phyloP scores from a whole-genome alignment of 2,888 invertebrate species.

The Eristalis pertinax region DNA sequence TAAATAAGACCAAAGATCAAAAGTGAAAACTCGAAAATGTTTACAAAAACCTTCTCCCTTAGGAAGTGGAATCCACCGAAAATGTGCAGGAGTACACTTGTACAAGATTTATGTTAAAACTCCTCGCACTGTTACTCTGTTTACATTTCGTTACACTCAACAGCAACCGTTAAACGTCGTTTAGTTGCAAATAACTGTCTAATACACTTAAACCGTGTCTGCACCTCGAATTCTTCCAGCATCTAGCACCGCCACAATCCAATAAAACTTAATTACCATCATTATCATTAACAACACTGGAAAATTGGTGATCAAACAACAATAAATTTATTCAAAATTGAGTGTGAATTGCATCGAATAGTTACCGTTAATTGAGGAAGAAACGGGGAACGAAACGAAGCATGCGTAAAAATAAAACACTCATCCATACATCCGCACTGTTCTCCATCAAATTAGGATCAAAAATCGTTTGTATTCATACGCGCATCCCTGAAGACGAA shows the following conservation, averaged over 20 bases:
- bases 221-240: not conserved
- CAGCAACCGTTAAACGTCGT: not conserved
- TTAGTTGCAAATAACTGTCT: constrained; percentile 8
- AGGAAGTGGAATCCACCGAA: not conserved
- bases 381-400: constrained; percentile 5
- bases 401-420: constrained; percentile 33
- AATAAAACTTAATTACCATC: constrained; percentile 69
- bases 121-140: not conserved
- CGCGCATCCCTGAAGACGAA: not conserved
- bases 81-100: not conserved
- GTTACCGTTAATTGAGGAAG: constrained; percentile 56
- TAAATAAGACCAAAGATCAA: not conserved
- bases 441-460: not conserved
- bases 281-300: constrained; percentile 57
- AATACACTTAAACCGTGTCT: constrained; percentile 2
- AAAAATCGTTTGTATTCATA: not conserved
- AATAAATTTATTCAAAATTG: constrained; percentile 67
- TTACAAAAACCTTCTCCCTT: not conserved
- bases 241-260: constrained; percentile 27
- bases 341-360: constrained; percentile 66
- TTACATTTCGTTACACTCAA: not conserved
- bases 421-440: not conserved
- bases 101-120: not conserved
- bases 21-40: not conserved
- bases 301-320: constrained; percentile 69